A percentile compares a stretch with the other conserved stretches of the same genome.
These are phyloP conservation scores for Heterochromis multidens DNA, from an alignment of 2,113 vertebrate genomes.

Conservation along the genomic window DNA sequence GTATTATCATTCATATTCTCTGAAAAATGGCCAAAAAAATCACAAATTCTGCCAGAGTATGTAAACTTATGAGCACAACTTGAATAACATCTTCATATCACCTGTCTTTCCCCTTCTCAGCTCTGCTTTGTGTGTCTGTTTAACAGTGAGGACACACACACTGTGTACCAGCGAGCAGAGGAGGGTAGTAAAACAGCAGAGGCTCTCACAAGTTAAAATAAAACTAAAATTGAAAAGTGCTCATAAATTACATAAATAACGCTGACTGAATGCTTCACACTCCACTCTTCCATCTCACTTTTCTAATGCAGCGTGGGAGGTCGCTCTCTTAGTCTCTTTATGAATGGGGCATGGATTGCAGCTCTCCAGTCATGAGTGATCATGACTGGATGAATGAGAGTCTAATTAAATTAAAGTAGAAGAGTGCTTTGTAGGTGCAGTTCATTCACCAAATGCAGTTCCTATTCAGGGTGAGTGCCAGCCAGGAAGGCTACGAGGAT, in stretches of 20 bases:
- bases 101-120: background rate
- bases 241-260: background rate
- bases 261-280: background rate
- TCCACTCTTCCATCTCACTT: background rate
- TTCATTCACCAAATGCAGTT: background rate
- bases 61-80: too few species aligned
- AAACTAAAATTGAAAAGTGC: background rate
- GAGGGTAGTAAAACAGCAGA: background rate
- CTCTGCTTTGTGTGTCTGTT: background rate
- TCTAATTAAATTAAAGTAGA: background rate
- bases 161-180: background rate
- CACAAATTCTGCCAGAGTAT: too few species aligned
- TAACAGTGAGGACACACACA: background rate
- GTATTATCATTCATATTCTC: too few species aligned
- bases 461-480: conserved; percentile 73
- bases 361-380: background rate
- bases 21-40: too few species aligned
- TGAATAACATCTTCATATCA: too few species aligned
- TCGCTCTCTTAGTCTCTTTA: background rate
- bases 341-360: background rate
- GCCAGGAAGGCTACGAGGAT: conserved; percentile 63
- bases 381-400: background rate
- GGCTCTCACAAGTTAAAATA: background rate
- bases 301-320: background rate
- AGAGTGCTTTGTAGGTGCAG: background rate